Percentiles rank a stretch among this genome's conserved stretches.
These are phyloP conservation scores for Rhinichthys osculus DNA, from an alignment of 2,797 vertebrate genomes.

Conservation along the genomic window DNA sequence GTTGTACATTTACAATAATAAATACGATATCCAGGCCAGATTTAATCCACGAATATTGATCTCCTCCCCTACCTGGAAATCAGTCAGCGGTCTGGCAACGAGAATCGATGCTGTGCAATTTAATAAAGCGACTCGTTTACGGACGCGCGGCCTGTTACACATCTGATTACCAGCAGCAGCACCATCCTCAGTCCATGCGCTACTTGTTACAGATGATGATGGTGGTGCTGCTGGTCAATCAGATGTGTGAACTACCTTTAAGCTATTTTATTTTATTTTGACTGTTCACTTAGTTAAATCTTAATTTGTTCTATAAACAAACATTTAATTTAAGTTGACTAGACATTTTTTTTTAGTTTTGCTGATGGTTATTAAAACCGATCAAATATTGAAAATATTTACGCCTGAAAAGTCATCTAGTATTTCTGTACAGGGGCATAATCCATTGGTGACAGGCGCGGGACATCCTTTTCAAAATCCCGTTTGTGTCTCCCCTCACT, in stretches of 20 bases:
- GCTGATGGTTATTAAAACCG: background rate
- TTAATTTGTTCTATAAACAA: background rate
- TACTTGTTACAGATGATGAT: too few species aligned
- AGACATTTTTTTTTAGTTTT: background rate
- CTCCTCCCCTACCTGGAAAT: slow-evolving; percentile 70
- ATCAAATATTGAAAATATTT: background rate
- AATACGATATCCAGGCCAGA: slow-evolving; percentile 76
- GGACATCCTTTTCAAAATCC: too few species aligned
- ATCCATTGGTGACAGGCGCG: too few species aligned
- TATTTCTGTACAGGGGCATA: too few species aligned
- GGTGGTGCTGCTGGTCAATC: too few species aligned
- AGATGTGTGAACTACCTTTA: background rate
- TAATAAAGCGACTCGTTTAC: slow-evolving; percentile 81
- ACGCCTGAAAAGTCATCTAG: too few species aligned
- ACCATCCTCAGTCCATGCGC: background rate
- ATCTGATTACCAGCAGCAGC: slow-evolving; percentile 72
- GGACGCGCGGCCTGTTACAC: slow-evolving; percentile 75
- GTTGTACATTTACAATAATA: slow-evolving; percentile 77
- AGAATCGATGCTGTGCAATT: slow-evolving; percentile 78
- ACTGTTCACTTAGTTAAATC: background rate
- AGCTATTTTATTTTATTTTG: background rate
- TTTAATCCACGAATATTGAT: slow-evolving; percentile 78
- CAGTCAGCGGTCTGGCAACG: slow-evolving; percentile 71
- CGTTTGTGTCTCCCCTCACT: too few species aligned
- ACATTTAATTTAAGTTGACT: too few species aligned